Conservation (phyloP, 2,797 vertebrate species). For the Falco cherrug region DNA sequence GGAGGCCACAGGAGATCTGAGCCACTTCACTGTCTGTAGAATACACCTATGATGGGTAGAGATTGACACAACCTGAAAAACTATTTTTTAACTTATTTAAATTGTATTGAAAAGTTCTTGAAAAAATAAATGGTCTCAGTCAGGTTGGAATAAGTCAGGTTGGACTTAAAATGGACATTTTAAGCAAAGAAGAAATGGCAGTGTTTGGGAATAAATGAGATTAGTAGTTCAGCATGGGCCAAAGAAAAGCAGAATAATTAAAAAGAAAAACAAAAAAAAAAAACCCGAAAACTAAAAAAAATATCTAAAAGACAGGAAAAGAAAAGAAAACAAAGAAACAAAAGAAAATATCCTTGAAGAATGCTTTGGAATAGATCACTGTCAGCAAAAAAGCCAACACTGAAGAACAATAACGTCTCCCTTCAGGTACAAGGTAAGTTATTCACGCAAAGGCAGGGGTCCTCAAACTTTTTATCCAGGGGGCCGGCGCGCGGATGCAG, state of each 20-base stretch:
- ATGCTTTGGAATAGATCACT: background rate
- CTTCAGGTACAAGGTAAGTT: background rate
- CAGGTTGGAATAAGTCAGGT: background rate
- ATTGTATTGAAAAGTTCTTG: background rate
- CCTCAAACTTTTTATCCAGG: too few relatives aligned
- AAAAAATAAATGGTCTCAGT: background rate
- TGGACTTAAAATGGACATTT: background rate
- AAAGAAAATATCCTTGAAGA: background rate
- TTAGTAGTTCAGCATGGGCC: background rate
- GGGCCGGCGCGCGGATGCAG: too few relatives aligned
- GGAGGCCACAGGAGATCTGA: background rate
- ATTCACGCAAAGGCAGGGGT: background rate
- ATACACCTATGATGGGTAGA: background rate
- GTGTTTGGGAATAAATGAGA: background rate
- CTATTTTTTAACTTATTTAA: background rate
- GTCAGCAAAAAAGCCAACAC: fast-evolving
- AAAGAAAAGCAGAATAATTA: background rate
- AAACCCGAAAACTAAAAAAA: background rate
- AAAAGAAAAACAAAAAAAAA: background rate
- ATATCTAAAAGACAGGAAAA: background rate
- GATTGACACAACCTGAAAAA: background rate
- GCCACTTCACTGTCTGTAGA: background rate
- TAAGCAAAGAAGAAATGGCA: background rate
- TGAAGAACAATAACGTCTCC: background rate
- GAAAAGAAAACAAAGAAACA: background rate